phyloP scores from a whole-genome alignment of 2,797 vertebrate genomes.

The Gallinago nigripennis region DNA sequence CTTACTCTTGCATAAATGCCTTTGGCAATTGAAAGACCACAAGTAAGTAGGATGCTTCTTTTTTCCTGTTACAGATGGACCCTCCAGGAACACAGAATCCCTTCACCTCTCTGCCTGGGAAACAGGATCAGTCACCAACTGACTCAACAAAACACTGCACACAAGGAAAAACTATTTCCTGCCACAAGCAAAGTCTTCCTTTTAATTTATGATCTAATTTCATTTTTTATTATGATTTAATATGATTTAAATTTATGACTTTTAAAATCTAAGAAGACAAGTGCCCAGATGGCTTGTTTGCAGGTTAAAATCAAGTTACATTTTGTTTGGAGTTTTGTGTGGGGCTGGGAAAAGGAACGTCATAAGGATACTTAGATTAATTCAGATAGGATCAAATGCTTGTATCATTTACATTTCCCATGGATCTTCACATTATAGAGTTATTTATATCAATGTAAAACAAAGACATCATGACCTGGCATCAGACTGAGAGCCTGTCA shows the following conservation, averaged over 20 bases:
- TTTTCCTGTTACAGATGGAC: background rate
- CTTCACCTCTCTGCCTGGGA: background rate
- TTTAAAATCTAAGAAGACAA: constrained; percentile 25
- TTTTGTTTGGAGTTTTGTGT: constrained; percentile 12
- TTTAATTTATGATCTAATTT: constrained; percentile 44
- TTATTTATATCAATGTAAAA: background rate
- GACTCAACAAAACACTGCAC: constrained; percentile 2
- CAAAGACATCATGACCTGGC: background rate
- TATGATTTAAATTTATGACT: constrained; percentile 6
- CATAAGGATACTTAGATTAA: background rate
- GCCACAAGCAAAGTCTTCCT: constrained; percentile 4
- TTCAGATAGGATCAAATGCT: background rate
- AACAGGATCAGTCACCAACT: background rate
- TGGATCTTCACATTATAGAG: background rate
- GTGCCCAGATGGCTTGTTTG: constrained; percentile 3
- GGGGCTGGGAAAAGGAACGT: background rate
- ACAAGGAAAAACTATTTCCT: constrained; percentile 41
- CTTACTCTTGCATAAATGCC: background rate
- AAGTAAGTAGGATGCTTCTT: background rate
- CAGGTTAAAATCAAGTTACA: constrained; percentile 3
- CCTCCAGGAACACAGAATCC: background rate
- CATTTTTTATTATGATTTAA: constrained; percentile 28
- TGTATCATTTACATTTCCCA: background rate
- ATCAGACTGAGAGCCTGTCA: background rate
- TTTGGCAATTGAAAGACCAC: background rate